phyloP scores from a whole-genome alignment of 1,140 invertebrate species.

The Ctenoplectra terminalis region DNA sequence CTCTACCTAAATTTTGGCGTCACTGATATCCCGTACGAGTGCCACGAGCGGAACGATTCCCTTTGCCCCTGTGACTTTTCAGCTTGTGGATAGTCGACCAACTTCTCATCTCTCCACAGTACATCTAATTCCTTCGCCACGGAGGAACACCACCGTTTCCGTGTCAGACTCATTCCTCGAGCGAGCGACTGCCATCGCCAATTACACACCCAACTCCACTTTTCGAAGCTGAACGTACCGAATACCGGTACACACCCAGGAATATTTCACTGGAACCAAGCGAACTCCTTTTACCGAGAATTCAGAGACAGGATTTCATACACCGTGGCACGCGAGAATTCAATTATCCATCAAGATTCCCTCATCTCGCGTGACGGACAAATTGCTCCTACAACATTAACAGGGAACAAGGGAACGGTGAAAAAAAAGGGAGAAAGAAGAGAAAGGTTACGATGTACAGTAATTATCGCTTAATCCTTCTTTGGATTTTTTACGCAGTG shows the following conservation, averaged over 20 bases:
- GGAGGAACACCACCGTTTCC: background rate
- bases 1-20: no score
- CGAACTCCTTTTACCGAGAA: constrained; percentile 5
- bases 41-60: no score
- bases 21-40: no score
- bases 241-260: background rate
- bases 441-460: no score
- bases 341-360: constrained; percentile 16
- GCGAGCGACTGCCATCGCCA: background rate
- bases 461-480: no score
- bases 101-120: no score
- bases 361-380: background rate
- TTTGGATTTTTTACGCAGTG: no score
- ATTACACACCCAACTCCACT: background rate
- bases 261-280: constrained; percentile 5
- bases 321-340: constrained; percentile 19
- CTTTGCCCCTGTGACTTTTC: no score
- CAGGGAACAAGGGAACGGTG: no score
- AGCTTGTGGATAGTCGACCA: no score
- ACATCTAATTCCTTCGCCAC: background rate
- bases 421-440: background rate
- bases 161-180: background rate
- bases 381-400: background rate
- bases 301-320: constrained; percentile 5
- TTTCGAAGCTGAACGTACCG: background rate